Percentiles rank a stretch among this genome's conserved stretches.
phyloP scores from a whole-genome alignment of 2,797 vertebrate species.

The Simalia tracyae region DNA sequence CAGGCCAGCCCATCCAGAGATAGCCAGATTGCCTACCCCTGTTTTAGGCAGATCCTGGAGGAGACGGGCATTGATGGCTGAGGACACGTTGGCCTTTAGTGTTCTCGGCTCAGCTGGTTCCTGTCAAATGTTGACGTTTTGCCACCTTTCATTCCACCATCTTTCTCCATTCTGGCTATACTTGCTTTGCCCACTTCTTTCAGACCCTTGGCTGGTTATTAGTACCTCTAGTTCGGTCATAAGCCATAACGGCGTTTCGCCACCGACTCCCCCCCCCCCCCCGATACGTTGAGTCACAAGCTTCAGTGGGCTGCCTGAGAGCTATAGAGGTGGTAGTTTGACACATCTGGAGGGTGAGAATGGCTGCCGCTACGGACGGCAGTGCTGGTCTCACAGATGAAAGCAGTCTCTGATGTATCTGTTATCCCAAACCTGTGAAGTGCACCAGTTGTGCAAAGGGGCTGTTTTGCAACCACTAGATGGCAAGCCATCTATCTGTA shows the following conservation, averaged over 20 bases:
- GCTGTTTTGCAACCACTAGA: neutral
- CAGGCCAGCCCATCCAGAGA: too few relatives aligned
- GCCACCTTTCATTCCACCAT: neutral
- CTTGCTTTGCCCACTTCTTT: neutral
- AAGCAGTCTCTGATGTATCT: too few relatives aligned
- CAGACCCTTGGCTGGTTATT: neutral
- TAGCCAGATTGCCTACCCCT: neutral
- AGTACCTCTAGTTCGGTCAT: neutral
- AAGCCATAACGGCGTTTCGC: neutral
- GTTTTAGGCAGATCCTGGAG: neutral
- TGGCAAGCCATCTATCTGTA: neutral
- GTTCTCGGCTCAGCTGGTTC: neutral
- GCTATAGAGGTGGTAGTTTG: neutral
- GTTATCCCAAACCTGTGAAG: neutral
- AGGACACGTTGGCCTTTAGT: neutral
- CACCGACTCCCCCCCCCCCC: too few relatives aligned
- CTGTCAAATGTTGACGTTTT: neutral
- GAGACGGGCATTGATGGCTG: too few relatives aligned
- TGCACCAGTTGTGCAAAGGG: neutral
- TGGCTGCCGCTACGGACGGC: too few relatives aligned
- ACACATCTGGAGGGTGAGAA: too few relatives aligned
- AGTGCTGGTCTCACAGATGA: neutral
- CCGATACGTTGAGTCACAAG: too few relatives aligned
- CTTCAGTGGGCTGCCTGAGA: neutral
- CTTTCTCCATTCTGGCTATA: neutral